Conservation (phyloP, 2,888 invertebrate species). For the Ryuthela nishihirai region DNA sequence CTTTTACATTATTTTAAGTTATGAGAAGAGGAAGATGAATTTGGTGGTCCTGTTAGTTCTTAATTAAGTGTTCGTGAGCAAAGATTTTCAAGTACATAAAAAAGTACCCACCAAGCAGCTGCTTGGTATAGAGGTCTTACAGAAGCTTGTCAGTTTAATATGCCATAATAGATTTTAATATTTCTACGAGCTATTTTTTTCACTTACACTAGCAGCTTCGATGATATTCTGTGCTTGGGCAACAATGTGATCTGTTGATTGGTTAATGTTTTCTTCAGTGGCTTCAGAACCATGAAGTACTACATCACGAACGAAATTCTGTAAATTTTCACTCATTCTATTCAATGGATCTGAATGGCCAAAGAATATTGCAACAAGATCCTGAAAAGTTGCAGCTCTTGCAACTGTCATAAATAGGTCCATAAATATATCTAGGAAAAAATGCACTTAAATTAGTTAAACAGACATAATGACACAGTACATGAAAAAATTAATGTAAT, state of each 20-base stretch:
- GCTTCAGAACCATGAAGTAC: constrained; percentile 52
- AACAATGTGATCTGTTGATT: constrained; percentile 53
- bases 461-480: background rate
- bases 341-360: constrained; percentile 53
- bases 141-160: too few relatives aligned
- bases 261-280: constrained; percentile 51
- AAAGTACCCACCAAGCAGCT: too few relatives aligned
- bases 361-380: constrained; percentile 51
- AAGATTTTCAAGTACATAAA: too few relatives aligned
- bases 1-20: too few relatives aligned
- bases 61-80: too few relatives aligned
- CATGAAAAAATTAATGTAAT: background rate
- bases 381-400: constrained; percentile 50
- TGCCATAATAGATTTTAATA: too few relatives aligned
- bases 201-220: constrained; percentile 52
- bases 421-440: constrained; percentile 45
- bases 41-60: too few relatives aligned
- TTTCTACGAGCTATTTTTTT: too few relatives aligned
- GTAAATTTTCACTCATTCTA: constrained; percentile 53
- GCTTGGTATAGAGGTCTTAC: too few relatives aligned
- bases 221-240: constrained; percentile 52
- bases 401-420: constrained; percentile 48
- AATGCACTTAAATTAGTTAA: background rate
- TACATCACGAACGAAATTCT: constrained; percentile 53
- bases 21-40: too few relatives aligned